These are phyloP conservation scores for Spinibarbus caldwelli DNA, from an alignment of 2,797 vertebrate genomes.

Conservation along the genomic window DNA sequence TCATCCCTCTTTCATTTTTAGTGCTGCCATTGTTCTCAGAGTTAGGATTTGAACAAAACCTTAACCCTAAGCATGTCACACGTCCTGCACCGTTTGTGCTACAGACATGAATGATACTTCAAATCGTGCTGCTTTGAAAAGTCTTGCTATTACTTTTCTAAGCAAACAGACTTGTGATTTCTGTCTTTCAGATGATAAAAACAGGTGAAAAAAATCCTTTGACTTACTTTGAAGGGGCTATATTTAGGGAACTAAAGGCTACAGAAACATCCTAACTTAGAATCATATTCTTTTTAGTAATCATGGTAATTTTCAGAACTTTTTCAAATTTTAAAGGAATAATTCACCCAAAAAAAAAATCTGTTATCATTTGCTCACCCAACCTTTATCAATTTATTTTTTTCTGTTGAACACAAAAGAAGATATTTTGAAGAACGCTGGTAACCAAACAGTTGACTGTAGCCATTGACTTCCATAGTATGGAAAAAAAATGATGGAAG, in stretches of 20 bases:
- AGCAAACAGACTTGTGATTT: background rate
- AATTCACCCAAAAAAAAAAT: background rate
- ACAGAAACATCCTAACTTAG: background rate
- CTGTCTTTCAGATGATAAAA: background rate
- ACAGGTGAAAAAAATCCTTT: background rate
- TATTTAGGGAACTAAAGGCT: background rate
- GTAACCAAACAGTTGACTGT: background rate
- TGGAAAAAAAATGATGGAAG: background rate
- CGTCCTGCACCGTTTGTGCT: background rate
- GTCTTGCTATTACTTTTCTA: slow-evolving; percentile 1
- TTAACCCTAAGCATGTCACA: slow-evolving; percentile 7
- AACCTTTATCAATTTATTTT: background rate
- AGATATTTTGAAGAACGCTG: background rate
- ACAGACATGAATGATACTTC: background rate
- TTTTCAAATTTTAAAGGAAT: background rate
- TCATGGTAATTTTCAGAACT: background rate
- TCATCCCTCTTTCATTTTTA: slow-evolving; percentile 31
- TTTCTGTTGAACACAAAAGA: background rate
- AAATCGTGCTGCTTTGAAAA: slow-evolving; percentile 4
- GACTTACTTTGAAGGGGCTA: background rate
- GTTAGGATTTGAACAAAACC: background rate
- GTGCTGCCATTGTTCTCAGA: background rate
- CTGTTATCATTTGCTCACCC: background rate
- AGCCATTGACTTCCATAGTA: background rate
- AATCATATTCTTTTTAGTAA: background rate